phyloP scores from a whole-genome alignment of 1,140 invertebrate species.

The Antheraea mylitta region DNA sequence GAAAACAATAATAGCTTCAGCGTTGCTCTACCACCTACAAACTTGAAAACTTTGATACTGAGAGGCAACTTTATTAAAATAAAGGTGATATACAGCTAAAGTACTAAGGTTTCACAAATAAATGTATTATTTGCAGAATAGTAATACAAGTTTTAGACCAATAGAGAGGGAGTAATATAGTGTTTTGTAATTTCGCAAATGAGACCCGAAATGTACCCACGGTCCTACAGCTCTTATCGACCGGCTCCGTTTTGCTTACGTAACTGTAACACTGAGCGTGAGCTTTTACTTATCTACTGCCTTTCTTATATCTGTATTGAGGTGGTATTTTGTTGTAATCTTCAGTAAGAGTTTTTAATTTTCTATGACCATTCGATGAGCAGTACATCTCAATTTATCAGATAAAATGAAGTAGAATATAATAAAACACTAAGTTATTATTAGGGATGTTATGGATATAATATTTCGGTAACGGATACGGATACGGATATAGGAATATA shows the following conservation, averaged over 20 bases:
- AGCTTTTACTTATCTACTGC: slow-evolving; percentile 19
- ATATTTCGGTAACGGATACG: too few relatives aligned
- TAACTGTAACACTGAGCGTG: slow-evolving; percentile 18
- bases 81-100: too few relatives aligned
- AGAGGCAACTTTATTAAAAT: too few relatives aligned
- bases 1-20: too few relatives aligned
- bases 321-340: background rate
- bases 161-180: background rate
- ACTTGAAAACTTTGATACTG: too few relatives aligned
- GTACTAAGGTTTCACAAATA: background rate
- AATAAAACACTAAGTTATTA: too few relatives aligned
- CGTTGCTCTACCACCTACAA: too few relatives aligned
- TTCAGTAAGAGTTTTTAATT: background rate
- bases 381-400: too few relatives aligned
- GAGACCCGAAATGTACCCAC: slow-evolving; percentile 18
- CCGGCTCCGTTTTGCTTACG: slow-evolving; percentile 18
- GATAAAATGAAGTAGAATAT: too few relatives aligned
- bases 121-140: background rate
- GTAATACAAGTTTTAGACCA: background rate
- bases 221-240: slow-evolving; percentile 19
- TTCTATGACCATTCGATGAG: background rate
- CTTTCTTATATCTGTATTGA: background rate
- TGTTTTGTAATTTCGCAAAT: slow-evolving; percentile 18
- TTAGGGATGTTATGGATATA: too few relatives aligned
- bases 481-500: too few relatives aligned